Percentiles rank a stretch among this genome's conserved stretches.
phyloP scores from a whole-genome alignment of 2,888 invertebrate species.

The Drosophila nr. perissopoda region DNA sequence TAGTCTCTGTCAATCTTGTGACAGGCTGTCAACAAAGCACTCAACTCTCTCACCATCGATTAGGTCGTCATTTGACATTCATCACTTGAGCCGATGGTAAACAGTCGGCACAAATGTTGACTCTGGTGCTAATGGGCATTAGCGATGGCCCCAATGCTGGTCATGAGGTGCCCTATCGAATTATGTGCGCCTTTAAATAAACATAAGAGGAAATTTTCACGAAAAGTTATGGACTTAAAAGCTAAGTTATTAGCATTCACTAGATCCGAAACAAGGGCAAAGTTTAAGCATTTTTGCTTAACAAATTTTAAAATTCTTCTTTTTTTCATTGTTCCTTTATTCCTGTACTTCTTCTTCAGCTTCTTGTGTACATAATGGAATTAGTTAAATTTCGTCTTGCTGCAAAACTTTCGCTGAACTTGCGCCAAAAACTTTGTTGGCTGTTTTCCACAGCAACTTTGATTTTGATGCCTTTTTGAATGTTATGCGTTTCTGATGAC shows the following conservation, averaged over 20 bases:
- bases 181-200: constrained; percentile 58
- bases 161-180: constrained; percentile 29
- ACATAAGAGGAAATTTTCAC: constrained; percentile 36
- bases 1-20: constrained; percentile 21
- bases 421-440: constrained; percentile 62
- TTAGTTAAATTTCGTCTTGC: constrained; percentile 75
- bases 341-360: constrained; percentile 10
- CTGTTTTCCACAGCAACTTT: constrained; percentile 29
- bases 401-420: constrained; percentile 60
- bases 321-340: constrained; percentile 4
- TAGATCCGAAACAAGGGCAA: constrained; percentile 62
- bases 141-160: constrained; percentile 21
- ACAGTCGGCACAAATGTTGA: constrained; percentile 48
- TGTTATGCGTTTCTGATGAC: constrained; percentile 80
- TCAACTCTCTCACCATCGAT: constrained; percentile 23
- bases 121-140: constrained; percentile 40
- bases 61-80: constrained; percentile 21
- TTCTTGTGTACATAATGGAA: constrained; percentile 74
- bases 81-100: constrained; percentile 42
- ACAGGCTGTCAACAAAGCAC: constrained; percentile 27
- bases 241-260: constrained; percentile 19
- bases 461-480: constrained; percentile 47
- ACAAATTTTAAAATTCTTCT: constrained; percentile 58
- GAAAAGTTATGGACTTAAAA: constrained; percentile 58
- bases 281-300: constrained; percentile 77